Base-by-base conservation (phyloP, 2,797 vertebrate species). In the Sylvia borin region DNA sequence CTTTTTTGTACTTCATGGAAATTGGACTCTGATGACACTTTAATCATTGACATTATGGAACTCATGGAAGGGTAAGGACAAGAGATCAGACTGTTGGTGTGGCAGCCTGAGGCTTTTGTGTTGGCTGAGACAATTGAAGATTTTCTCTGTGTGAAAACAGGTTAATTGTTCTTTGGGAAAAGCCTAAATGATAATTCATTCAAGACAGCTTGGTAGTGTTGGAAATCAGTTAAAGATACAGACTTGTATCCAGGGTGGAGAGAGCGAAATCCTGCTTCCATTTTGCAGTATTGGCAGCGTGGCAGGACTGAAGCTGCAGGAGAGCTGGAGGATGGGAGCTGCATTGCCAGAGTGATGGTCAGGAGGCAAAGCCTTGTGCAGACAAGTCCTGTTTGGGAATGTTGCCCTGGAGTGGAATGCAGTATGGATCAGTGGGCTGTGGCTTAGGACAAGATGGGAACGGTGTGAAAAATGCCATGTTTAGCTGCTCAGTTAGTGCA, bases 401-500 rank as follows among this genome's bases (percentile, higher is more conserved):
- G 11, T 7, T 16, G 22, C 32, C 40, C 31, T 55, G 58, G 40
- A 16, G 26, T 2, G 26, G 81, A 71, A 13, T 12, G 29, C 25
- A 3, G 72, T 8, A 31, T 38, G 83, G 51, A 29, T 16, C 68
- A 24, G 40, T 1, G 10, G 55, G 65, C 53, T 42, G 29, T 14
- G 11, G 40, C 47, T 55, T 11, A 10, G 68, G 64, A 22, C 31
- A 16, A 7, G 64, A 5, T 24, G 65, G 73, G 31, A 54, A 32
- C 2, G 4, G 55, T 10, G 42, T 40, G 3, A 13, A 43, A 62
- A 68, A 29, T 0, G 1, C 36, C 0, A 4, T 16, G 16, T 70
- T 85, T 20, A 29, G 29, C 64, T 14, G 34, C 65, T 57, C 32
- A 21, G 12, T 34, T 38, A 25, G 36, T 32, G 62, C 19, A 0